Conservation (phyloP, 2,888 invertebrate genomes). For the Halictus ligatus region DNA sequence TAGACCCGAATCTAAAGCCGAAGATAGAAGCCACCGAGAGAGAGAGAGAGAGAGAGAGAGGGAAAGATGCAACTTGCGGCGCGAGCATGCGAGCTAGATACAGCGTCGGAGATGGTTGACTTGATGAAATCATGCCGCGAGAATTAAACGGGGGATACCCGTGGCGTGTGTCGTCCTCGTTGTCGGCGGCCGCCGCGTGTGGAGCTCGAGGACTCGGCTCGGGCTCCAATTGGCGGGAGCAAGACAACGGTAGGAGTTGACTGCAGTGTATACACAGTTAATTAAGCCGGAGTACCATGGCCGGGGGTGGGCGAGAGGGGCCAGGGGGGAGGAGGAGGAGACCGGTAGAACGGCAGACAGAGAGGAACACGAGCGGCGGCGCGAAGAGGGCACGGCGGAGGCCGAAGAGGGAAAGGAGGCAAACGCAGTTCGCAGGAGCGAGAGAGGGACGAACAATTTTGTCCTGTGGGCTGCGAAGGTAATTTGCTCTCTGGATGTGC, state of each 20-base stretch:
- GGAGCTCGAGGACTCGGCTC: slow-evolving; percentile 70
- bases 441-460: slow-evolving; percentile 65
- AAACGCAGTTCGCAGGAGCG: slow-evolving; percentile 40
- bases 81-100: slow-evolving; percentile 29
- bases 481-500: slow-evolving; percentile 78
- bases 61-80: not conserved
- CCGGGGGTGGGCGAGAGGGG: slow-evolving; percentile 60
- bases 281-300: slow-evolving; percentile 81
- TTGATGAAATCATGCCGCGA: slow-evolving; percentile 82
- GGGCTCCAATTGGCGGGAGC: slow-evolving; percentile 81
- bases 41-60: not conserved
- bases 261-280: slow-evolving; percentile 84
- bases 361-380: slow-evolving; percentile 43
- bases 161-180: slow-evolving; percentile 71
- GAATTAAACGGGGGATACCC: slow-evolving; percentile 77
- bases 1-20: not conserved
- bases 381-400: slow-evolving; percentile 38
- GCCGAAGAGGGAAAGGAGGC: slow-evolving; percentile 38
- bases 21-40: not conserved
- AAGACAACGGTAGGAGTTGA: slow-evolving; percentile 82
- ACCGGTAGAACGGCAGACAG: slow-evolving; percentile 50
- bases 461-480: slow-evolving; percentile 79
- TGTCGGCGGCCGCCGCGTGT: slow-evolving; percentile 45
- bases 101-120: slow-evolving; percentile 75
- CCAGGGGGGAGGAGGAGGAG: slow-evolving; percentile 30